phyloP scores from a whole-genome alignment of 2,888 invertebrate species.

The Limnephilus auricula region DNA sequence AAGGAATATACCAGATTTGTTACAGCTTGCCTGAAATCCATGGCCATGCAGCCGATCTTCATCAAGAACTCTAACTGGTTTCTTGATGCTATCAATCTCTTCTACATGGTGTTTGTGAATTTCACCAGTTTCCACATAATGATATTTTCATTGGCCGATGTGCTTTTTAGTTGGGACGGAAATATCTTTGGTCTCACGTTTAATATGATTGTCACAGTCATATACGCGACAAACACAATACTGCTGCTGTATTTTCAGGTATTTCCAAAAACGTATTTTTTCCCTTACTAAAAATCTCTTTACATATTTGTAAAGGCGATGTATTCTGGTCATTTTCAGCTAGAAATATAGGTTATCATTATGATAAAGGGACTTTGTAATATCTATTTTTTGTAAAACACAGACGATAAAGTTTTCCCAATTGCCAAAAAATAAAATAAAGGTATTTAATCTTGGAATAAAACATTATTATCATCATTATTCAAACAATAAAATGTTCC shows the following conservation, averaged over 20 bases:
- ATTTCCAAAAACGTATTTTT: not conserved
- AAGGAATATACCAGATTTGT: slow-evolving; percentile 59
- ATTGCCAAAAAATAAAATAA: too few species aligned
- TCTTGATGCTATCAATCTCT: slow-evolving; percentile 25
- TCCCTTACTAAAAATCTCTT: too few species aligned
- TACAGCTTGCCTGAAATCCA: slow-evolving; percentile 53
- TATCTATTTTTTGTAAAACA: too few species aligned
- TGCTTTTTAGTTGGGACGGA: slow-evolving; percentile 60
- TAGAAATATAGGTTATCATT: too few species aligned
- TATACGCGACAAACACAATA: slow-evolving; percentile 56
- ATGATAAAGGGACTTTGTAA: too few species aligned
- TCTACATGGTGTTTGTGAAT: slow-evolving; percentile 56
- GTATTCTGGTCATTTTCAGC: too few species aligned
- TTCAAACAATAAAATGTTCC: too few species aligned
- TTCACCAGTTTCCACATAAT: slow-evolving; percentile 58
- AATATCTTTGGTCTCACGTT: slow-evolving; percentile 56
- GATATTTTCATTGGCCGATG: slow-evolving; percentile 56
- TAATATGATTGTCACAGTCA: slow-evolving; percentile 61
- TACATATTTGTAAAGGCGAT: too few species aligned
- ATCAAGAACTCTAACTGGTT: not conserved
- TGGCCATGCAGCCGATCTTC: slow-evolving; percentile 63
- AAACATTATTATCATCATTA: too few species aligned
- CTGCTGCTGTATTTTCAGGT: slow-evolving; percentile 65
- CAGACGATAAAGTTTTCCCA: too few species aligned
- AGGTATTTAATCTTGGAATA: too few species aligned